Conservation (phyloP, 2,888 invertebrate species). For the Spisula solida region DNA sequence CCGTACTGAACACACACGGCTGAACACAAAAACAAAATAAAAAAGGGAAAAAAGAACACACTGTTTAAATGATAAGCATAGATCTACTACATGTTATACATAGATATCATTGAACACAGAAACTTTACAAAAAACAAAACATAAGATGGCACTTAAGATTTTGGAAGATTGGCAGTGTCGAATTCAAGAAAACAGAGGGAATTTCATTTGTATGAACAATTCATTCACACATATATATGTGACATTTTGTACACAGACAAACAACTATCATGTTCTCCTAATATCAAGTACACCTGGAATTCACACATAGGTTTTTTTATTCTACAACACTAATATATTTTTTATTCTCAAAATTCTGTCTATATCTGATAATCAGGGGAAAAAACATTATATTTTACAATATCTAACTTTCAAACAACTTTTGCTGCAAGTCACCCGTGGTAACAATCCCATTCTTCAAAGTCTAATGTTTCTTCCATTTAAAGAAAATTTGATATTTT, state of each 20-base stretch:
- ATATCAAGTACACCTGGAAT: conserved; percentile 11
- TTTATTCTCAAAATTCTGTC: conserved; percentile 12
- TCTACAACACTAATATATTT: conserved; percentile 10
- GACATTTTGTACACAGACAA: background rate
- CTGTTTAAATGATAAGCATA: background rate
- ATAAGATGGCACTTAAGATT: conserved; percentile 13
- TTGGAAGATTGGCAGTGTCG: conserved; percentile 21
- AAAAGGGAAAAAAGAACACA: background rate
- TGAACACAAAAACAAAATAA: conserved; percentile 24
- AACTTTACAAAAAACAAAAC: background rate
- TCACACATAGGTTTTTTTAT: background rate
- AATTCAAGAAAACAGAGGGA: conserved; percentile 4
- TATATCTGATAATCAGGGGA: conserved; percentile 10
- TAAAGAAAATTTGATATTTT: background rate
- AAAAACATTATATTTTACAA: conserved; percentile 15
- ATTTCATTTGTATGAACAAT: background rate
- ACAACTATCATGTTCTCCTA: background rate
- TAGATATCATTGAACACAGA: background rate
- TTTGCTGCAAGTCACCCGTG: background rate
- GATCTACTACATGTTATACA: background rate
- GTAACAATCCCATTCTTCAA: background rate
- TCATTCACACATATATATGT: background rate
- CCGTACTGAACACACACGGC: conserved; percentile 13
- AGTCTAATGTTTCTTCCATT: background rate
- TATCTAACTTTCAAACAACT: conserved; percentile 6